These are phyloP conservation scores for Eupithecia subfuscata DNA, from an alignment of 2,888 invertebrate genomes.

Conservation along the genomic window DNA sequence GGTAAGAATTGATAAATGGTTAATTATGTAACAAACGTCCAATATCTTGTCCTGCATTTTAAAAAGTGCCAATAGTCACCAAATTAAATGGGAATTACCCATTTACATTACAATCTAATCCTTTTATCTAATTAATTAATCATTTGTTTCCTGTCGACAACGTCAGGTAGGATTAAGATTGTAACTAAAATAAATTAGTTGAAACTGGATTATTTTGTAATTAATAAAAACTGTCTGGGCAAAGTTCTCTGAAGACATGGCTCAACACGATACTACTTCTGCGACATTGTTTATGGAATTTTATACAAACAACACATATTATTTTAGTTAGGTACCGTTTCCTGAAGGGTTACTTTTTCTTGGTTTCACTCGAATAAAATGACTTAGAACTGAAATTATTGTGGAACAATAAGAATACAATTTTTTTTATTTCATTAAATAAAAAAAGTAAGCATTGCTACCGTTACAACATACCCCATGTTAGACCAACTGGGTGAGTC, in stretches of 20 bases:
- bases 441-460: neutral
- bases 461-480: neutral
- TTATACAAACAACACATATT: too few relatives aligned
- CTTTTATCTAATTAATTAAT: neutral
- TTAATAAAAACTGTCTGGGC: conserved; percentile 26
- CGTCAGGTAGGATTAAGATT: neutral
- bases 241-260: neutral
- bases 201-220: neutral
- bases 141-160: neutral
- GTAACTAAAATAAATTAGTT: neutral
- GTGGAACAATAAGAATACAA: too few relatives aligned
- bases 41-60: neutral
- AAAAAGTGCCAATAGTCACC: neutral
- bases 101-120: neutral
- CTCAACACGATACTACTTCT: too few relatives aligned
- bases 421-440: too few relatives aligned
- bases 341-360: too few relatives aligned
- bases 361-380: too few relatives aligned
- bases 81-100: neutral
- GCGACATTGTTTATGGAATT: too few relatives aligned
- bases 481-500: neutral
- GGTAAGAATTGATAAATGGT: neutral
- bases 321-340: too few relatives aligned
- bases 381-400: too few relatives aligned
- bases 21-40: neutral